These are phyloP conservation scores for Keiferia lycopersicella DNA, from an alignment of 2,888 invertebrate species.

Conservation along the genomic window DNA sequence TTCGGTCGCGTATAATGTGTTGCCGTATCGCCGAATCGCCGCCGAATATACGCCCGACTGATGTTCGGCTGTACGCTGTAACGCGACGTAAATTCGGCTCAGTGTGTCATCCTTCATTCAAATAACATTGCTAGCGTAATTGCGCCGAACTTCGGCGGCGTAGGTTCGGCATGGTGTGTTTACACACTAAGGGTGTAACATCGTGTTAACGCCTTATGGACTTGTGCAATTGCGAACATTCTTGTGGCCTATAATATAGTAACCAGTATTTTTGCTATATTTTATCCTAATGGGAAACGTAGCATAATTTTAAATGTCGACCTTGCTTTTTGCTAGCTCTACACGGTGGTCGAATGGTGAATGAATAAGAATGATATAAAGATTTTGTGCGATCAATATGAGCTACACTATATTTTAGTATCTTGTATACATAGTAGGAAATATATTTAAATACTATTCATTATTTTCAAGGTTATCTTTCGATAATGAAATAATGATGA, in stretches of 20 bases:
- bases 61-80: no score
- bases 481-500: constrained; percentile 7
- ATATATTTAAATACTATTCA: constrained; percentile 13
- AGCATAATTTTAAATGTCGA: constrained; percentile 69
- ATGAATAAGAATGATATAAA: not conserved
- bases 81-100: no score
- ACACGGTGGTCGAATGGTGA: constrained; percentile 3
- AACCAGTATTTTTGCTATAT: constrained; percentile 81
- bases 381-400: not conserved
- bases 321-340: constrained; percentile 47
- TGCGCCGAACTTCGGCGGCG: no score
- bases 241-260: constrained; percentile 58
- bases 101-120: no score
- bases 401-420: constrained; percentile 26
- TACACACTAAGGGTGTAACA: not conserved
- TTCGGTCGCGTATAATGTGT: no score
- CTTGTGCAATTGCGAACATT: constrained; percentile 36
- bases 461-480: constrained; percentile 5
- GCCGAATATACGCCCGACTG: no score
- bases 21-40: no score
- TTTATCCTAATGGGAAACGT: constrained; percentile 67
- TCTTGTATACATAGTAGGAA: constrained; percentile 26
- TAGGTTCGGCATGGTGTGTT: no score
- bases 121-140: no score
- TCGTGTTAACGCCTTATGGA: not conserved